Base-by-base conservation (phyloP, 2,113 vertebrate genomes). In the Rhineura floridana region DNA sequence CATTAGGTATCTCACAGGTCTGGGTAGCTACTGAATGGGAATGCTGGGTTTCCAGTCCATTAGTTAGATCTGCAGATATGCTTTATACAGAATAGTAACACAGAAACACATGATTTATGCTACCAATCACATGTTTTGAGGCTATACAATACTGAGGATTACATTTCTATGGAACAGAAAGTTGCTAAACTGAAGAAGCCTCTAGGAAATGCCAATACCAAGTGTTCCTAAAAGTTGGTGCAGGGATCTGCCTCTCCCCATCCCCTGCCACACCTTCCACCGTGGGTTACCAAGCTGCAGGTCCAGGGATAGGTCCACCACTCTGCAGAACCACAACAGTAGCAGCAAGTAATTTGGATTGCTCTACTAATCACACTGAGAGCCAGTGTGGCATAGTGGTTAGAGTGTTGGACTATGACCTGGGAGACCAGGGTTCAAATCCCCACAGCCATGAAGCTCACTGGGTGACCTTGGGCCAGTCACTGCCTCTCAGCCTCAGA, bases 81-180 rank as follows among this genome's bases (percentile, higher is more conserved):
- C 95, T 96, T 94, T 81, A 89, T 33, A 69, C 1, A 21, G 3
- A 90, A 91, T 89, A 88, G 85, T 70, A 12, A 89, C 21, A 88
- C 6, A 72, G 0, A 44, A 23, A 42, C n/a, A 90, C 44, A 87
- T 6, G 6, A 42, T 78, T 81, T 1, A 42, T 13, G 30, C 12
- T 0, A 79, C 19, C 72, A 88, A 72, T 3, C 5, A 88, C 2
- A 33, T 9, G 75, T 19, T 86, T 86, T 89, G 42, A 87, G 33
- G 78, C 59, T 33, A 33, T 42, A 81, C 7, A 36, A 17, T 84
- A 30, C 75, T 33, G 0, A 59, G 36, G 55, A 79, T 80, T 90
- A 88, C 17, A 70, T 67, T 86, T 81, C 87, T 77, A 42, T 63
- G 48, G 0, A 0, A 15, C 76, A 23, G 0, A 7, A 30, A 85